These are phyloP conservation scores for Aethes cnicana DNA, from an alignment of 2,888 invertebrate species.

Conservation along the genomic window DNA sequence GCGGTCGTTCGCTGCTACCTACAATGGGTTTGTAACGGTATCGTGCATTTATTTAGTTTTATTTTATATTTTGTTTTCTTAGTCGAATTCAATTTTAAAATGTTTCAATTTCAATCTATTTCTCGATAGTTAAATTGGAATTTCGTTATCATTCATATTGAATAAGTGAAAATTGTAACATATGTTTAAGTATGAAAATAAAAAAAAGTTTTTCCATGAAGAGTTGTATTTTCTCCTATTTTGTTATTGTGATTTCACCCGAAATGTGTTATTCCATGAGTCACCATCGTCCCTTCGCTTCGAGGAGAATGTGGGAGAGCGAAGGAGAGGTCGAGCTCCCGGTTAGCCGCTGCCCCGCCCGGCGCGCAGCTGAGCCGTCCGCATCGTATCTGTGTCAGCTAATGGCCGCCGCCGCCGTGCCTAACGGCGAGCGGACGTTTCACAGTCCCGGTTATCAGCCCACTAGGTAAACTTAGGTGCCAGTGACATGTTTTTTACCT, in stretches of 20 bases:
- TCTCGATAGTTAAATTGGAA: conserved; percentile 69
- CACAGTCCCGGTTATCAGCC: conserved; percentile 75
- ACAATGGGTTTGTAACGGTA: conserved; percentile 83
- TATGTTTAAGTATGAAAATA: conserved; percentile 81
- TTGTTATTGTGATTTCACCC: conserved; percentile 69
- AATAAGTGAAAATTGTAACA: conserved; percentile 77
- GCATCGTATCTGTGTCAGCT: conserved; percentile 45
- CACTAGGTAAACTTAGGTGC: conserved; percentile 78
- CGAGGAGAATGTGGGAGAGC: conserved; percentile 61
- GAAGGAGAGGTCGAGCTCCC: conserved; percentile 53
- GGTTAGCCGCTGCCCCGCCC: conserved; percentile 47
- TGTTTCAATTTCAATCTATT: conserved; percentile 71
- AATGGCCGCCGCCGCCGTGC: conserved; percentile 46
- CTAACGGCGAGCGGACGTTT: conserved; percentile 53
- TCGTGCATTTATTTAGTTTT: conserved; percentile 72
- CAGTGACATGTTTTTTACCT: conserved; percentile 38
- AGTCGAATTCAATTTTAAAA: conserved; percentile 50
- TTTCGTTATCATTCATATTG: conserved; percentile 78
- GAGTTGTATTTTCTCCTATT: conserved; percentile 53
- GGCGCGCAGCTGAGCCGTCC: conserved; percentile 37
- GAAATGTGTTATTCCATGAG: conserved; percentile 81
- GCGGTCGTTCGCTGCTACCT: conserved; percentile 83
- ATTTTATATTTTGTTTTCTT: conserved; percentile 13
- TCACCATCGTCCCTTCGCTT: conserved; percentile 61
- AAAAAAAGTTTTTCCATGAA: conserved; percentile 58